Evolutionary conservation across 1,140 invertebrate genomes (phyloP).

Genomic region (Drosophila equinoxialis): DNA sequence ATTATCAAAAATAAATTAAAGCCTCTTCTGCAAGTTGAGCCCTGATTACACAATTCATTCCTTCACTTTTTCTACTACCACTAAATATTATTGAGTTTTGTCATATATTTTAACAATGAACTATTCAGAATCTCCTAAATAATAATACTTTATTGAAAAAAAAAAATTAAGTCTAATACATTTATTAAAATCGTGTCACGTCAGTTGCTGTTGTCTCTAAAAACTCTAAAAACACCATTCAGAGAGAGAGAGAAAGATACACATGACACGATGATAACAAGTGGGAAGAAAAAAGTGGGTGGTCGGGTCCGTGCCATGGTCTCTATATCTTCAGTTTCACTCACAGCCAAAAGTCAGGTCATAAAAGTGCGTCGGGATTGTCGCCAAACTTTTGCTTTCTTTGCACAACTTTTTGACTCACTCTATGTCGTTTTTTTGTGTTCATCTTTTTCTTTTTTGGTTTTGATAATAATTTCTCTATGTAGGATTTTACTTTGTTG

Average conservation of each 20-base stretch:
- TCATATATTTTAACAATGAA: too few species aligned
- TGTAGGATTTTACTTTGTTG: slow-evolving; percentile 46
- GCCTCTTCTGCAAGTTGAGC: too few species aligned
- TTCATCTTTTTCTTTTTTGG: slow-evolving; percentile 18
- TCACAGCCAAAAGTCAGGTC: slow-evolving; percentile 45
- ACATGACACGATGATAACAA: slow-evolving; percentile 21
- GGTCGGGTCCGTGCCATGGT: slow-evolving; percentile 1
- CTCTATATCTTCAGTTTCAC: slow-evolving; percentile 64
- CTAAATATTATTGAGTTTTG: too few species aligned
- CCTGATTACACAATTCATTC: too few species aligned
- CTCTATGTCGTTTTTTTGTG: slow-evolving; percentile 4
- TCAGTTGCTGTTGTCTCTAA: slow-evolving; percentile 20
- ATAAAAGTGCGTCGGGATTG: slow-evolving; percentile 76
- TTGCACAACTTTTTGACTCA: slow-evolving; percentile 31
- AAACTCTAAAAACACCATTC: neutral
- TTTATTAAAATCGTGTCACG: neutral
- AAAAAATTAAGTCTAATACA: neutral
- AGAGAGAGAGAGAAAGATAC: neutral
- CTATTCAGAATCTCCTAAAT: too few species aligned
- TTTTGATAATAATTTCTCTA: slow-evolving; percentile 61
- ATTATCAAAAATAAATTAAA: too few species aligned
- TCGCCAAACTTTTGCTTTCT: slow-evolving; percentile 72
- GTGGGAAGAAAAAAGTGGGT: neutral
- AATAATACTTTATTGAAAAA: neutral
- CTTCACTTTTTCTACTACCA: too few species aligned